phyloP scores from a whole-genome alignment of 2,888 invertebrate genomes.

The Tipula unca region DNA sequence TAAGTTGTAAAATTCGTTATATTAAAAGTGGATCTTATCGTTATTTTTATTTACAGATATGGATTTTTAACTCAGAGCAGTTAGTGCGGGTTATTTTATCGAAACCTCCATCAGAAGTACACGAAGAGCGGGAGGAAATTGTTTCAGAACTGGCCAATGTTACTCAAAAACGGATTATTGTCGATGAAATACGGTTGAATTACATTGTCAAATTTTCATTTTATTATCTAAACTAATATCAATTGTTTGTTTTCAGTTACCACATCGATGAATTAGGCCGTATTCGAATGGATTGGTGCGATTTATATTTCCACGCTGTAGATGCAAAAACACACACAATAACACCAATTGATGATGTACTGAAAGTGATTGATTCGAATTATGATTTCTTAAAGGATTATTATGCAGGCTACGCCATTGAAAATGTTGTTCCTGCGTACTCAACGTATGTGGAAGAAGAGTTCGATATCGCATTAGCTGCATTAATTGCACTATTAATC shows the following conservation, averaged over 20 bases:
- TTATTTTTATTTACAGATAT: constrained; percentile 51
- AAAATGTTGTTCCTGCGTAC: constrained; percentile 64
- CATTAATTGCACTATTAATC: constrained; percentile 74
- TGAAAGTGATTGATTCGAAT: constrained; percentile 74
- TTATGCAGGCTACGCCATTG: constrained; percentile 64
- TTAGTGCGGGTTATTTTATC: constrained; percentile 78
- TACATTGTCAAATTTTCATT: background rate
- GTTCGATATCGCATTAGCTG: constrained; percentile 79
- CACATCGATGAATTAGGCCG: constrained; percentile 54
- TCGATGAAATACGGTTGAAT: constrained; percentile 56
- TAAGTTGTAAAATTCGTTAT: constrained; percentile 43
- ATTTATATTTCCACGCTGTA: constrained; percentile 76
- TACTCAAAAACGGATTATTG: constrained; percentile 67
- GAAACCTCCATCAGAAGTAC: constrained; percentile 67
- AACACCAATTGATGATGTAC: constrained; percentile 64
- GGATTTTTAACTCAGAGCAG: constrained; percentile 81
- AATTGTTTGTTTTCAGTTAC: constrained; percentile 36
- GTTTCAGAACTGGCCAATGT: constrained; percentile 64
- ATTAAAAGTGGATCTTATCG: background rate
- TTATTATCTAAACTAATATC: background rate
- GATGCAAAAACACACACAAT: constrained; percentile 65
- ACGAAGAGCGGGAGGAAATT: constrained; percentile 60
- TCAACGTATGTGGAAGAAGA: constrained; percentile 59
- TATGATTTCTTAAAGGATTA: constrained; percentile 72
- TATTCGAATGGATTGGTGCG: constrained; percentile 58